phyloP scores from a whole-genome alignment of 2,113 vertebrate species.

The Okapia johnstoni region DNA sequence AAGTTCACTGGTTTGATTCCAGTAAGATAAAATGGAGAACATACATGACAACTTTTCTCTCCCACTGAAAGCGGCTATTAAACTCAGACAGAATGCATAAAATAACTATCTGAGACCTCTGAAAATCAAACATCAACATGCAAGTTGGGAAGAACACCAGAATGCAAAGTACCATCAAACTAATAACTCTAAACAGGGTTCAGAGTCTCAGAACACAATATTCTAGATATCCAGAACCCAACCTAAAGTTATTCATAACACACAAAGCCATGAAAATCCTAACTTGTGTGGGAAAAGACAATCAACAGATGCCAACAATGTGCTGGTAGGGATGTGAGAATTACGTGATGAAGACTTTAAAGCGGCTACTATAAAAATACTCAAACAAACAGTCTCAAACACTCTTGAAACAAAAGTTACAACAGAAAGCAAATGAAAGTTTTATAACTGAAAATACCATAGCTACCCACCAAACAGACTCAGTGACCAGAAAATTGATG shows the following conservation, averaged over 20 bases:
- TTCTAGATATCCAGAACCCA: background rate
- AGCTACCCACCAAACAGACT: background rate
- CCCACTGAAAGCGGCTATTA: background rate
- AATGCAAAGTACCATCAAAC: conserved; percentile 1
- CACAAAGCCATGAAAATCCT: background rate
- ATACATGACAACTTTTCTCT: background rate
- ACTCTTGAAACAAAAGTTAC: conserved; percentile 20
- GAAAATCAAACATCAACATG: conserved; percentile 20
- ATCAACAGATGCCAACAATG: background rate
- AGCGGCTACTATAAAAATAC: conserved; percentile 34
- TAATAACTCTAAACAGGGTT: background rate
- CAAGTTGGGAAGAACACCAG: background rate
- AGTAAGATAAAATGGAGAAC: background rate
- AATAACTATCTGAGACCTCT: background rate
- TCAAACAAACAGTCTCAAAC: conserved; percentile 1
- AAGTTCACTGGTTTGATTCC: background rate
- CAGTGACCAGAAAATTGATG: background rate
- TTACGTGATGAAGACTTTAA: background rate
- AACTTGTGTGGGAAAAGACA: background rate
- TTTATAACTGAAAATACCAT: conserved; percentile 20
- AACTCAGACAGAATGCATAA: background rate
- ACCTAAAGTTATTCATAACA: background rate
- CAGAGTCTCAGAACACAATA: background rate
- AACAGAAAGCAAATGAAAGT: conserved; percentile 15
- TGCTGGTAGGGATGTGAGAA: background rate